Evolutionary conservation across 1,140 invertebrate genomes (phyloP).

Genomic region (Macrocentrus cingulum): DNA sequence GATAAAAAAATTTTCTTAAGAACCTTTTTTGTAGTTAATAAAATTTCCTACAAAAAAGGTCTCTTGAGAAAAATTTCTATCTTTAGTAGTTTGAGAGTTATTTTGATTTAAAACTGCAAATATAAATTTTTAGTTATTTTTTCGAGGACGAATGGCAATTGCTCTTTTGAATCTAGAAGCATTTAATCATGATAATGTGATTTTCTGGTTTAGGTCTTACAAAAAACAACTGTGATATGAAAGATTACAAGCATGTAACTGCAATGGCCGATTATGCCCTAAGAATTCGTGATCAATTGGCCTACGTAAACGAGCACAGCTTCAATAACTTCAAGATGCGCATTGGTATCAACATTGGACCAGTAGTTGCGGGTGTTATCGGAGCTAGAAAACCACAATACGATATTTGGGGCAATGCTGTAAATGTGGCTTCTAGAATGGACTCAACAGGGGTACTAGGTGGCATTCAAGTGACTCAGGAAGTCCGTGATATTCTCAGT

Average conservation of each 20-base stretch:
- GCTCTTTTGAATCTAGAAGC: no score
- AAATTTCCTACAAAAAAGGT: no score
- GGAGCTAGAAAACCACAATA: slow-evolving; percentile 90
- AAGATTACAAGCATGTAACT: slow-evolving; percentile 76
- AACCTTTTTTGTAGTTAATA: no score
- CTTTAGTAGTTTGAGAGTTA: no score
- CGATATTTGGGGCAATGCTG: slow-evolving; percentile 92
- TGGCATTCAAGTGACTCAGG: slow-evolving; percentile 85
- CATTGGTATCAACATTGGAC: slow-evolving; percentile 93
- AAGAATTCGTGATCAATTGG: slow-evolving; percentile 80
- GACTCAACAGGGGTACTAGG: slow-evolving; percentile 81
- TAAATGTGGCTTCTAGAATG: slow-evolving; percentile 90
- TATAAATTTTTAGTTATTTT: no score
- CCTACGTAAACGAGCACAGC: slow-evolving; percentile 92
- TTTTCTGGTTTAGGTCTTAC: slow-evolving; percentile 67
- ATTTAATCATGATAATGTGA: no score
- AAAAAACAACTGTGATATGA: slow-evolving; percentile 75
- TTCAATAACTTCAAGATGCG: slow-evolving; percentile 96
- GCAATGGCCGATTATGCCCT: slow-evolving; percentile 92
- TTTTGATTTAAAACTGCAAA: no score
- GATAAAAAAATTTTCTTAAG: no score
- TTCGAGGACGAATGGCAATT: no score
- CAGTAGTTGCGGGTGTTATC: slow-evolving; percentile 94
- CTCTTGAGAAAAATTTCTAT: no score
- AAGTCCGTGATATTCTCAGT: slow-evolving; percentile 78